Percentiles rank a stretch among this genome's conserved stretches.
Conservation (phyloP, 2,888 invertebrate species). For the Tricholauxania praeusta region DNA sequence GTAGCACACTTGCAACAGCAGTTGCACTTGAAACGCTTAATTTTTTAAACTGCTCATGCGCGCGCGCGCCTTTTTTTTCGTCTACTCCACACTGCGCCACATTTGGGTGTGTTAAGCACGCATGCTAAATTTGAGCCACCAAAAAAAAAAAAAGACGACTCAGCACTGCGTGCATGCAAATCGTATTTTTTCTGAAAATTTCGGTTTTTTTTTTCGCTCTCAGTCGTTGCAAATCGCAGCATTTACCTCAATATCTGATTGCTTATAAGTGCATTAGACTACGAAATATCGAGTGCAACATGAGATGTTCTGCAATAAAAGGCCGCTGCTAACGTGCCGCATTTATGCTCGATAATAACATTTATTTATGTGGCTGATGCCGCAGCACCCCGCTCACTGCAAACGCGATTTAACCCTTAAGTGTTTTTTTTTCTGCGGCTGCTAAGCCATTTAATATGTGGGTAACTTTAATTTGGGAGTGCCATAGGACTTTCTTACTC, state of each 20-base stretch:
- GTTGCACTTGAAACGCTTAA: slow-evolving; percentile 33
- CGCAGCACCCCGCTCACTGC: slow-evolving; percentile 26
- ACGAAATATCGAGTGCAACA: neutral
- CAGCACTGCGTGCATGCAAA: too few species aligned
- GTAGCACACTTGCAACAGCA: slow-evolving; percentile 16
- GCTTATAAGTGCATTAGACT: neutral
- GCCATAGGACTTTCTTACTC: too few species aligned
- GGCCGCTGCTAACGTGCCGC: slow-evolving; percentile 30
- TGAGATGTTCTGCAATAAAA: neutral
- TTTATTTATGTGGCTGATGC: slow-evolving; percentile 34
- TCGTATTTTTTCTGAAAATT: too few species aligned
- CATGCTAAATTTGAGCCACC: slow-evolving; percentile 12
- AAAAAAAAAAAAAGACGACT: too few species aligned
- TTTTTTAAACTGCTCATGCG: slow-evolving; percentile 22
- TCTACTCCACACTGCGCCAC: neutral
- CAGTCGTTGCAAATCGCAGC: neutral
- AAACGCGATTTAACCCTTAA: neutral
- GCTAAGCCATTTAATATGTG: too few species aligned
- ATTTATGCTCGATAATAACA: slow-evolving; percentile 38
- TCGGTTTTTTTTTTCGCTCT: neutral
- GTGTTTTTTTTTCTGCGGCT: too few species aligned
- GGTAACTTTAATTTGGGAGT: too few species aligned
- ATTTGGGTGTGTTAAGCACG: slow-evolving; percentile 34
- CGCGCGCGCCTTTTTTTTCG: neutral
- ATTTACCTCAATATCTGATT: slow-evolving; percentile 19